phyloP scores from a whole-genome alignment of 2,888 invertebrate species.

The Ormia ochracea region DNA sequence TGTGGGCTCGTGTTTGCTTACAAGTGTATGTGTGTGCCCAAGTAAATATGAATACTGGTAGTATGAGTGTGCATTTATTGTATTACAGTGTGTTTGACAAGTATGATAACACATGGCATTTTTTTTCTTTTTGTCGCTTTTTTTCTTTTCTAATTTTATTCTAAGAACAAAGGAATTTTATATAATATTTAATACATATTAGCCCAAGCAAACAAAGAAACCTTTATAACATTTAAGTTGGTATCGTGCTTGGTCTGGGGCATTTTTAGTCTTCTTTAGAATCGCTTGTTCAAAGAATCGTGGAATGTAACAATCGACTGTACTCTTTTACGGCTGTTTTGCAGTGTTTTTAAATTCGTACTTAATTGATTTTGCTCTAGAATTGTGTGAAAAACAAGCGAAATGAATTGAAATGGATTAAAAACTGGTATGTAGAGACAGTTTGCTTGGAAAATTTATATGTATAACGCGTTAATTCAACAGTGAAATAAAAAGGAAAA shows the following conservation, averaged over 20 bases:
- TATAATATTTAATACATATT: conserved; percentile 2
- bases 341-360: neutral
- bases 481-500: too few relatives aligned
- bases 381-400: neutral
- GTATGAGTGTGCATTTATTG: neutral
- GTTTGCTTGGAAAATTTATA: neutral
- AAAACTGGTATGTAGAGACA: neutral
- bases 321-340: conserved; percentile 1
- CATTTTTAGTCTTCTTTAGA: conserved; percentile 41
- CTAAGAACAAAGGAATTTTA: conserved; percentile 37
- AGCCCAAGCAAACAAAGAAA: conserved; percentile 43
- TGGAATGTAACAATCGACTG: neutral
- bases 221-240: conserved; percentile 20
- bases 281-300: conserved; percentile 9
- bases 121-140: neutral
- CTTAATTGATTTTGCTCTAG: neutral
- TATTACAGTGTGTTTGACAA: conserved; percentile 44
- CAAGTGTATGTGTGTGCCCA: neutral
- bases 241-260: neutral
- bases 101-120: conserved; percentile 23
- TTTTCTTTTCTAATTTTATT: neutral
- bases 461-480: neutral
- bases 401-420: neutral
- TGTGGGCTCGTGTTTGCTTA: too few relatives aligned
- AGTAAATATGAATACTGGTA: neutral